Evolutionary conservation across 1,140 invertebrate species (phyloP), one percentile per base, ranked within the genome.

Genomic region (Macrostomum lignano): DNA sequence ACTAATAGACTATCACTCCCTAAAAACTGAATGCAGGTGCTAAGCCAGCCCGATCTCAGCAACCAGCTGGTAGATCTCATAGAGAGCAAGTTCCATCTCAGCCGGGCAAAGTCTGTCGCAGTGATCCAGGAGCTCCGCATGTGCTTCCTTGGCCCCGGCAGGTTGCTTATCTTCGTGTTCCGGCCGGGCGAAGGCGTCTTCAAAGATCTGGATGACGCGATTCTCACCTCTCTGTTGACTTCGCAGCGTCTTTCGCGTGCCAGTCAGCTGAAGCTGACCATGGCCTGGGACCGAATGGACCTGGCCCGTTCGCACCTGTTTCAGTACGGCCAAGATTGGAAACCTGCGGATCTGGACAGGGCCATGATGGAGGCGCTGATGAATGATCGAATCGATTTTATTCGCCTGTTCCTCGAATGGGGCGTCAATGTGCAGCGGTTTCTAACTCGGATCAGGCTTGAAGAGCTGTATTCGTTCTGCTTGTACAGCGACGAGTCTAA

Each of bases 371-470:
- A 94, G 55, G 84, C 84, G 2, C 58, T 96, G 21, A 74, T 88
- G 46, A 77, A 84, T 53, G 78, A 93, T 55, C 64, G 81, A 31
- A 79, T 91, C 44, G 82, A 93, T 55, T 94, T 94, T 64, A 82
- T 94, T 1, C 81, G 84, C 57, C 61, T 91, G 13, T 65, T 93
- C 2, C 58, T 93, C 3, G 82, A 96, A 54, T 88, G 93, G 52
- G 86, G 86, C n/a, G 77, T 96, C 11, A 84, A 76, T 40, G 91
- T 94, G 78, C 68, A 74, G 40, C 82, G 84, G 54, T 96, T 94
- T 56, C 64, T 96, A 15, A 86, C 81, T 13, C 84, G 93, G 46
- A 71, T 73, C 13, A 63, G 81, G 20, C 63, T 96, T 10, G 84
- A 96, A 62, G 77, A 88, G 48, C 63, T 96, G 11, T 96, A 94